Percentiles rank a stretch among this genome's conserved stretches.
These are phyloP conservation scores for Cotesia chilonis DNA, from an alignment of 1,140 invertebrate genomes.

Conservation along the genomic window DNA sequence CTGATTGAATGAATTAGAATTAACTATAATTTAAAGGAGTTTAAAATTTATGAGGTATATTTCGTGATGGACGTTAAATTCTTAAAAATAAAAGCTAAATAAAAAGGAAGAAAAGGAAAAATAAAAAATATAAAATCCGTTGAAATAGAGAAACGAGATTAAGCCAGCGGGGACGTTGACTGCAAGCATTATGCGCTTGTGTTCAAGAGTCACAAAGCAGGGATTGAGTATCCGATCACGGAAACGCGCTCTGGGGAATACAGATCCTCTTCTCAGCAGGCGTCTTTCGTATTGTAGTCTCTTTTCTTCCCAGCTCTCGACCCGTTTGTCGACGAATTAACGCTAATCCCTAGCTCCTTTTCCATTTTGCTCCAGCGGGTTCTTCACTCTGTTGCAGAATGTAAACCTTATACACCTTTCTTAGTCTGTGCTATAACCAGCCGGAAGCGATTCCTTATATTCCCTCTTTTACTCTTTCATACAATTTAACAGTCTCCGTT, in stretches of 20 bases:
- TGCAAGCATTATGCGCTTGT: slow-evolving; percentile 12
- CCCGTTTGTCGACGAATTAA: slow-evolving; percentile 48
- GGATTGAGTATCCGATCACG: slow-evolving; percentile 30
- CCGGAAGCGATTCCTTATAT: slow-evolving; percentile 27
- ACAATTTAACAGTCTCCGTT: slow-evolving; percentile 24
- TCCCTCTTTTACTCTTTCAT: slow-evolving; percentile 6
- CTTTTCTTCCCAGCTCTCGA: slow-evolving; percentile 32
- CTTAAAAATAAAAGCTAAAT: neutral
- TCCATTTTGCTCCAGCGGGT: slow-evolving; percentile 22
- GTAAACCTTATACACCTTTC: slow-evolving; percentile 16
- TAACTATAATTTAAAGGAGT: too few species aligned
- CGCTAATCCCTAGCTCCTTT: slow-evolving; percentile 46
- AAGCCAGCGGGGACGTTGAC: neutral
- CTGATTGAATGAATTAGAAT: neutral
- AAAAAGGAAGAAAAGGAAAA: neutral
- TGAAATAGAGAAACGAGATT: too few species aligned
- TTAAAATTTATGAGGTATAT: neutral
- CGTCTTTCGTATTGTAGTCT: slow-evolving; percentile 22
- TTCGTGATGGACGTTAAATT: slow-evolving; percentile 7
- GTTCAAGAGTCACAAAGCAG: slow-evolving; percentile 22
- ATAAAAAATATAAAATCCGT: slow-evolving; percentile 1
- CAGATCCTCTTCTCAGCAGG: slow-evolving; percentile 20
- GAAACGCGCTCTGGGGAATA: slow-evolving; percentile 24
- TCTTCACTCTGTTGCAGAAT: slow-evolving; percentile 2
- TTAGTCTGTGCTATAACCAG: neutral